Evolutionary conservation across 1,140 invertebrate species (phyloP).

Genomic region (Brachionus manjavacas): DNA sequence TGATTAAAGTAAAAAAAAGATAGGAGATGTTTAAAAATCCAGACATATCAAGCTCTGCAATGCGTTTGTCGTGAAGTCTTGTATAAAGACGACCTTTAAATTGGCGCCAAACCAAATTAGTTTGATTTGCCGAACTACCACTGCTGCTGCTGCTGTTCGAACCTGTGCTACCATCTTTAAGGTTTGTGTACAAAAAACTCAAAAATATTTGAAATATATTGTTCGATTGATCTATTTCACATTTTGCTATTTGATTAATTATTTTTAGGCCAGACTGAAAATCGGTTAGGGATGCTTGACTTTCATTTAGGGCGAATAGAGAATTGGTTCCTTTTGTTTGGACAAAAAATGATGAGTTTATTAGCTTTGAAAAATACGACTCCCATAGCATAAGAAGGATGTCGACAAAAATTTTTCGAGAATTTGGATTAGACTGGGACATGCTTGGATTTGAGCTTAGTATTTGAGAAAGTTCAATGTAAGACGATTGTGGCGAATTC

Average conservation of each 20-base stretch:
- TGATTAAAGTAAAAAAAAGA: slow-evolving; percentile 23
- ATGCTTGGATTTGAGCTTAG: not conserved
- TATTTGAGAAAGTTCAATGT: not conserved
- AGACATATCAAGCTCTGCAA: slow-evolving; percentile 13
- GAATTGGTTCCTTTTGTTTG: not conserved
- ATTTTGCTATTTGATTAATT: not conserved
- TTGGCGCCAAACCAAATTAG: slow-evolving; percentile 31
- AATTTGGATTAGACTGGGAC: not conserved
- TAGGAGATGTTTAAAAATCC: slow-evolving; percentile 17
- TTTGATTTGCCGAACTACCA: too few species aligned
- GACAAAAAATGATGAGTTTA: slow-evolving; percentile 25
- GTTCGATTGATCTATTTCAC: not conserved
- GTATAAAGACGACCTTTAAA: slow-evolving; percentile 41
- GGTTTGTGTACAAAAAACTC: slow-evolving; percentile 3
- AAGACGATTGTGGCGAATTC: not conserved
- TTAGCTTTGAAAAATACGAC: not conserved
- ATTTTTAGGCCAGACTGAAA: not conserved
- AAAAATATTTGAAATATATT: slow-evolving; percentile 24
- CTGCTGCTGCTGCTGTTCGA: not conserved
- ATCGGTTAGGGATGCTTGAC: not conserved
- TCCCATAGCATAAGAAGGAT: slow-evolving; percentile 14
- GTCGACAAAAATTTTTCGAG: not conserved
- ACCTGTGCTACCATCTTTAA: not conserved
- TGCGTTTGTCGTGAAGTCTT: slow-evolving; percentile 29
- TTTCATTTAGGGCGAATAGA: not conserved